phyloP scores from a whole-genome alignment of 2,113 vertebrate species.

The Willisornis vidua region DNA sequence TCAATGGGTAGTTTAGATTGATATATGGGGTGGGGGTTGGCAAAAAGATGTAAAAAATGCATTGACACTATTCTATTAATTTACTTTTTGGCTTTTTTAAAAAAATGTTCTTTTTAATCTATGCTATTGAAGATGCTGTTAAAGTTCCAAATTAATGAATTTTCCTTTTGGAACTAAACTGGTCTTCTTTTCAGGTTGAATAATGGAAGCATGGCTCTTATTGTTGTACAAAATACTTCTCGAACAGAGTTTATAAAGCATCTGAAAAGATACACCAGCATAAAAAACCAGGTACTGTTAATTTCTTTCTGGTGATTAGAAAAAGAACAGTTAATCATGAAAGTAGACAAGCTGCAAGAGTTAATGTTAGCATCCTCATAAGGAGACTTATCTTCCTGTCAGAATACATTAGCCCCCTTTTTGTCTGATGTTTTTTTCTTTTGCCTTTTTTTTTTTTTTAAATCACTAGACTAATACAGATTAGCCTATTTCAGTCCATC shows the following conservation, averaged over 20 bases:
- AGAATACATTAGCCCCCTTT: slow-evolving; percentile 73
- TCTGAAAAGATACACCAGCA: slow-evolving; percentile 85
- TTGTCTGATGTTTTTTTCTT: slow-evolving; percentile 49
- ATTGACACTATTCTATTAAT: neutral
- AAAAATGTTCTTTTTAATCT: neutral
- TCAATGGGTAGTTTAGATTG: neutral
- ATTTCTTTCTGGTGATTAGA: slow-evolving; percentile 27
- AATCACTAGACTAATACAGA: slow-evolving; percentile 78
- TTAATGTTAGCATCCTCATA: slow-evolving; percentile 66
- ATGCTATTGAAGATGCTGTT: neutral
- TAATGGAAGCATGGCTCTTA: slow-evolving; percentile 90
- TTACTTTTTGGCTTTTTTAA: neutral
- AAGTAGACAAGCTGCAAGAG: slow-evolving; percentile 40
- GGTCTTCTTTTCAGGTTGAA: slow-evolving; percentile 81
- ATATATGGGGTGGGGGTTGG: rapidly evolving
- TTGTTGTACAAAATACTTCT: slow-evolving; percentile 84
- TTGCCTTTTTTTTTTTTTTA: slow-evolving; percentile 62
- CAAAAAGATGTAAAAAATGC: neutral
- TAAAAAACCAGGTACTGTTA: slow-evolving; percentile 78
- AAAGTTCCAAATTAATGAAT: neutral
- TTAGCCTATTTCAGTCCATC: slow-evolving; percentile 75
- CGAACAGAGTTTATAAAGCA: slow-evolving; percentile 94
- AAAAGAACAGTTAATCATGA: slow-evolving; percentile 41
- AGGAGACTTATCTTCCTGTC: slow-evolving; percentile 78
- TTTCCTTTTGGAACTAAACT: neutral